Percentiles rank a stretch among this genome's conserved stretches.
phyloP scores from a whole-genome alignment of 2,113 vertebrate species.

The Vulpes vulpes region DNA sequence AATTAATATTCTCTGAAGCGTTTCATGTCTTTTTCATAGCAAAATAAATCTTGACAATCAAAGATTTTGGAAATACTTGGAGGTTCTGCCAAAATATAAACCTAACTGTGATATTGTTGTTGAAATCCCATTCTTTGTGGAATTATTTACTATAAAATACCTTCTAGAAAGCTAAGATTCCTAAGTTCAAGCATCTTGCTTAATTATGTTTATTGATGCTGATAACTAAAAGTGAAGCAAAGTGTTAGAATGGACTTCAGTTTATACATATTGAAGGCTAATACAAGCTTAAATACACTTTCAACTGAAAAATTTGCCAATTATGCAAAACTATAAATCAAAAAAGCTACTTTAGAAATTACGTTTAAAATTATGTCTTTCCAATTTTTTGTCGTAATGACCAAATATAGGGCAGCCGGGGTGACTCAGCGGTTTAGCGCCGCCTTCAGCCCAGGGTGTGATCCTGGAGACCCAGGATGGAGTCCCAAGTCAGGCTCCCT shows the following conservation, averaged over 20 bases:
- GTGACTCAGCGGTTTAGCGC: too few relatives aligned
- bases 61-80: neutral
- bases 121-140: neutral
- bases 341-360: neutral
- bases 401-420: neutral
- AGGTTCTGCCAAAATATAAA: neutral
- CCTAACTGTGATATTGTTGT: neutral
- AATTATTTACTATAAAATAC: neutral
- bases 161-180: neutral
- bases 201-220: conserved; percentile 1
- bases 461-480: too few relatives aligned
- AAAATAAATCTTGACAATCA: neutral
- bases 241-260: neutral
- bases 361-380: neutral
- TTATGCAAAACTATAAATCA: neutral
- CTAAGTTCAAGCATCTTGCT: neutral
- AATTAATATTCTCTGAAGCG: neutral
- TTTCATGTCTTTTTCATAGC: neutral
- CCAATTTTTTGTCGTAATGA: neutral
- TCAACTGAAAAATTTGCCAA: neutral
- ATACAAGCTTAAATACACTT: neutral
- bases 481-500: too few relatives aligned
- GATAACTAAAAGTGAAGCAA: conserved; percentile 8
- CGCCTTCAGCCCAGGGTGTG: too few relatives aligned
- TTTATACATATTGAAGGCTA: neutral